Percentiles rank a stretch among this genome's conserved stretches.
phyloP scores from a whole-genome alignment of 2,113 vertebrate genomes.

The Phaethon lepturus region DNA sequence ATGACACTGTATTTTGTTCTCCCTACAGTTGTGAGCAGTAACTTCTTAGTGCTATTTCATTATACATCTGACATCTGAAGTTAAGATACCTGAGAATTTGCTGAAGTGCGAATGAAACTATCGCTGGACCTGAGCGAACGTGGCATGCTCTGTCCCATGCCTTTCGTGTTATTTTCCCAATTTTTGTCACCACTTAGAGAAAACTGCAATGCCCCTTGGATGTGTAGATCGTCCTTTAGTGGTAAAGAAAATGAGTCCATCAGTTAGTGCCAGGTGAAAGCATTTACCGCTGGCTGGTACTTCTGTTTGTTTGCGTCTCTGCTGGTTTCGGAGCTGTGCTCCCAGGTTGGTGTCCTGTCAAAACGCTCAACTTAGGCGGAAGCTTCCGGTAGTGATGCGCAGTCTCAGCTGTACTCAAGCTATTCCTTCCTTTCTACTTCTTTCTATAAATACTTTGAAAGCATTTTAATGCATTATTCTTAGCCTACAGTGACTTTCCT shows the following conservation, averaged over 20 bases:
- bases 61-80: not conserved
- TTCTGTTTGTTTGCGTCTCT: not conserved
- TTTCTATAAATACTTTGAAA: not conserved
- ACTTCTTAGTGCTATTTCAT: not conserved
- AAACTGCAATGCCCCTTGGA: not conserved
- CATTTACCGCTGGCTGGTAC: rapidly evolving
- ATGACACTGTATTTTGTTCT: not conserved
- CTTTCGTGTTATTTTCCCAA: not conserved
- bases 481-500: not conserved
- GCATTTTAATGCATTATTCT: not conserved
- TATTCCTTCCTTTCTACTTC: not conserved
- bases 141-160: rapidly evolving
- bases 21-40: not conserved
- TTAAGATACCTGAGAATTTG: not conserved
- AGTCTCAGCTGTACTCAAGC: not conserved
- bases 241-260: not conserved
- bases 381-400: not conserved
- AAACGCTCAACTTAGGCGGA: not conserved
- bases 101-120: not conserved
- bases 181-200: not conserved
- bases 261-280: not conserved
- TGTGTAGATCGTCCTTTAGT: not conserved
- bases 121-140: not conserved
- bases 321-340: not conserved
- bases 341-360: not conserved